These are phyloP conservation scores for Aethina tumida DNA, from an alignment of 1,140 invertebrate species.

Conservation along the genomic window DNA sequence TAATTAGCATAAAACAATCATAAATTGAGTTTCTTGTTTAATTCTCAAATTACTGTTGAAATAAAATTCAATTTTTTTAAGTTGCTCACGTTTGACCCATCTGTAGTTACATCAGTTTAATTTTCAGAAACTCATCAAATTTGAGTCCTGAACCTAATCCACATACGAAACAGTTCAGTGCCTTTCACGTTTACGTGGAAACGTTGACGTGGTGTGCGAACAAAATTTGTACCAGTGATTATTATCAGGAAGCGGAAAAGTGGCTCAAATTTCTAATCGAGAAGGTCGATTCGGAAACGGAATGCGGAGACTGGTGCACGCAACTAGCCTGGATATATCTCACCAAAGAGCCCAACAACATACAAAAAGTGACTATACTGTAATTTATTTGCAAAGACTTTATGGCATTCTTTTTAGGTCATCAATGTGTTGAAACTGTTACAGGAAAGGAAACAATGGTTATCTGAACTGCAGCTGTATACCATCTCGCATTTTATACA, in stretches of 20 bases:
- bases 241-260: conserved; percentile 11
- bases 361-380: conserved; percentile 1
- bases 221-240: conserved; percentile 6
- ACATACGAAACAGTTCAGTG: conserved; percentile 16
- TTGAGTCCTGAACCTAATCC: conserved; percentile 5
- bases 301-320: conserved; percentile 14
- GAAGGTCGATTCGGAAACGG: conserved; percentile 5
- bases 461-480: neutral
- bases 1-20: neutral
- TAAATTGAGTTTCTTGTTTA: neutral
- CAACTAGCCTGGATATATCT: conserved; percentile 13
- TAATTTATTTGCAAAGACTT: neutral
- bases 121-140: conserved; percentile 1
- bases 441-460: neutral
- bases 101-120: neutral
- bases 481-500: no score
- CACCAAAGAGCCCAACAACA: conserved; percentile 6
- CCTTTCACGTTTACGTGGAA: conserved; percentile 12
- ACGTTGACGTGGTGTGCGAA: conserved; percentile 9
- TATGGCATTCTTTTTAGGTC: conserved; percentile 2
- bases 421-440: neutral
- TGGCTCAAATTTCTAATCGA: conserved; percentile 20
- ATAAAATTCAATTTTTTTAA: no score
- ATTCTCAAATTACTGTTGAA: conserved; percentile 10
- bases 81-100: no score